Base-by-base conservation (phyloP, 2,888 invertebrate species). In the Nephrotoma guestfalica region DNA sequence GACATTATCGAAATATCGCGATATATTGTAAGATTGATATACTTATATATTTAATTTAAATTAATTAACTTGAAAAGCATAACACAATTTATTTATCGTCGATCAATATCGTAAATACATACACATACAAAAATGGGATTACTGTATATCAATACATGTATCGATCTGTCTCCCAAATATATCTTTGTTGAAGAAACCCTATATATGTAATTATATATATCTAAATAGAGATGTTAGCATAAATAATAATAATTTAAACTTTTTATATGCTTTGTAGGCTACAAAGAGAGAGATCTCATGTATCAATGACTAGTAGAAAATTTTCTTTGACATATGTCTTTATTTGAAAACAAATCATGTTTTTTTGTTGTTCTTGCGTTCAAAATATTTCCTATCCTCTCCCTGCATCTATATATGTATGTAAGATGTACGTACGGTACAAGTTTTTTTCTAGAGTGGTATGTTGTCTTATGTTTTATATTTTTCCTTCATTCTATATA, bases 331-430 rank as follows among this genome's bases (percentile, higher is more conserved):
- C 84, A 84, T 84, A 41, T 84, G 84, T 84, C 84, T 84, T 42
- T 84, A 84, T 84, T 84, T 84, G 42, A 84, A 41, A 41, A 84
- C n/a, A 84, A 84, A 84, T 84, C 84, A 84, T 84, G 84, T 84
- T 41, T 84, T 84, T 41, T 42, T 30, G 30, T 84, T 71, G 43
- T 51, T 57, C 18, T 71, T 71, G 71, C 71, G 11, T 71, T 71
- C 30, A 71, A 7, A 71, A 71, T 7, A 18, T 30, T 30, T 71
- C 4, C 71, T 71, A 71, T n/a, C 71, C 71, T 71, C 71, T 51
- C 51, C 9, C 2, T 7, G 30, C 30, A 18, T 71, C 6, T 71
- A 30, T 30, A 0, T 30, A 30, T 30, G 4, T 71, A 71, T 71
- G 13, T 13, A 13, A 47, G 9, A 2, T 47, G 30, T 71, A 71